Conservation (phyloP, 2,113 vertebrate species). For the Otis tarda region DNA sequence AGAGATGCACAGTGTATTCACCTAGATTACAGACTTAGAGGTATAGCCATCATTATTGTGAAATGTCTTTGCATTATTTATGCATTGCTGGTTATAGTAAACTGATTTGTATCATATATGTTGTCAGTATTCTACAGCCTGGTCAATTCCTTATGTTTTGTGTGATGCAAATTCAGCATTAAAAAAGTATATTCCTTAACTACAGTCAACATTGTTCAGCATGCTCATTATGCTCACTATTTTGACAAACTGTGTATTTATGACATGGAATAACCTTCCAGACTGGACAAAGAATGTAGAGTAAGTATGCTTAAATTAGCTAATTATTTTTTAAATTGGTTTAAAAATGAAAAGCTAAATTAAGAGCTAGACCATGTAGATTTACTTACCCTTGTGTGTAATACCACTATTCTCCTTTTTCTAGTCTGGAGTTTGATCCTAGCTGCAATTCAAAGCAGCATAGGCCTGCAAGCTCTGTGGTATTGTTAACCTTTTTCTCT, state of each 20-base stretch:
- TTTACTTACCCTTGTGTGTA: background rate
- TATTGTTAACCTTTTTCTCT: background rate
- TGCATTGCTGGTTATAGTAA: background rate
- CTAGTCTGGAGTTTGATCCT: background rate
- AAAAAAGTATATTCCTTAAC: constrained; percentile 81
- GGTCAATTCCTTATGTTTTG: background rate
- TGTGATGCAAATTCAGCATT: background rate
- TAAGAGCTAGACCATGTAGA: background rate
- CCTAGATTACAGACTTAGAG: background rate
- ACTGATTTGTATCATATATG: background rate
- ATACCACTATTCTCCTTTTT: background rate
- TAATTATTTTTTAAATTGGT: background rate
- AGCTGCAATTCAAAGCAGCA: background rate
- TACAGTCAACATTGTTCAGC: constrained; percentile 82
- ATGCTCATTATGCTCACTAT: constrained; percentile 96
- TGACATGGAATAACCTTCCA: constrained; percentile 79
- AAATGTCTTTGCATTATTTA: background rate
- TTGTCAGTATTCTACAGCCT: background rate
- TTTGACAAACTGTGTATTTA: constrained; percentile 93
- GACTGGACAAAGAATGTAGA: constrained; percentile 89
- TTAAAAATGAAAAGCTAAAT: background rate
- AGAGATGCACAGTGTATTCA: background rate
- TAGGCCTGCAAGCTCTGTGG: background rate
- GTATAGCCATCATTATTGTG: background rate
- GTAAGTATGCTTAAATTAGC: constrained; percentile 79